These are phyloP conservation scores for Trissolcus basalis DNA, from an alignment of 1,140 invertebrate genomes.

Conservation along the genomic window DNA sequence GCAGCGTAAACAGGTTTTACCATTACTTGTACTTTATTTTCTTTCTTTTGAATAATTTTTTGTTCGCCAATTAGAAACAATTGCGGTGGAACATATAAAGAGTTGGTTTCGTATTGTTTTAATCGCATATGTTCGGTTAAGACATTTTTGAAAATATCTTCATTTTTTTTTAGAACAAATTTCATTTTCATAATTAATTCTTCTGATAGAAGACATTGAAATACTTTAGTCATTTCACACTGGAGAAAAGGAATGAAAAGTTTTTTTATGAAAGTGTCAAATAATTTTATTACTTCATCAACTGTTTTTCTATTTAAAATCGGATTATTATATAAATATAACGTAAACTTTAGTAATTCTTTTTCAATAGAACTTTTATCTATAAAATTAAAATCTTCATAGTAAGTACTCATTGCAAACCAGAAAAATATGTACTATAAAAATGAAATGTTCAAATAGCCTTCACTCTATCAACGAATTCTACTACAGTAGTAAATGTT, in stretches of 20 bases:
- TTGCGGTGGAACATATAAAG: slow-evolving; percentile 25
- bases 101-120: slow-evolving; percentile 22
- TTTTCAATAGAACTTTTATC: not conserved
- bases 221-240: slow-evolving; percentile 20
- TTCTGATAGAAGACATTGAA: not conserved
- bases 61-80: slow-evolving; percentile 21
- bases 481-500: not conserved
- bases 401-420: too few species aligned
- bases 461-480: too few species aligned
- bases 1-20: too few species aligned
- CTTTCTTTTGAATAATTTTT: too few species aligned
- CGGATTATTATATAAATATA: not conserved
- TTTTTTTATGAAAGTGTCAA: too few species aligned
- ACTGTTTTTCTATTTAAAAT: not conserved
- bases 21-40: too few species aligned
- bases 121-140: slow-evolving; percentile 34
- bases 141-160: slow-evolving; percentile 15
- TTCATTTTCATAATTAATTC: slow-evolving; percentile 8
- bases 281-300: not conserved
- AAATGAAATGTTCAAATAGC: too few species aligned
- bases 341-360: not conserved
- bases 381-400: too few species aligned
- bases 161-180: slow-evolving; percentile 40
- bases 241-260: slow-evolving; percentile 34
- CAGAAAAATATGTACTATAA: too few species aligned